Evolutionary conservation across 2,113 vertebrate species (phyloP).

Genomic region (Athene noctua): DNA sequence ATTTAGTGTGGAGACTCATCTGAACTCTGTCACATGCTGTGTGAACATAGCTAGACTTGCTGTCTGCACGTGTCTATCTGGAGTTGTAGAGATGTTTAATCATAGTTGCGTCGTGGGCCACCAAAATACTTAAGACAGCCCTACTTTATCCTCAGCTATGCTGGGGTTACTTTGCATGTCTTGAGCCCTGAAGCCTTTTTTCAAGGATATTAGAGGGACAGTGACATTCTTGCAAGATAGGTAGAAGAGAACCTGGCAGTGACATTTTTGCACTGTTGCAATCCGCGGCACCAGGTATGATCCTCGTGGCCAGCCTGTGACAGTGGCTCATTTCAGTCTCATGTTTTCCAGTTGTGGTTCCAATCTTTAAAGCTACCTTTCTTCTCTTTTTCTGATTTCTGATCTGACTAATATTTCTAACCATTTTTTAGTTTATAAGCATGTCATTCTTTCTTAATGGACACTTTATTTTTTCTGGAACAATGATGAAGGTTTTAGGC

Average conservation of each 20-base stretch:
- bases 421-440: neutral
- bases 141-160: neutral
- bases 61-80: neutral
- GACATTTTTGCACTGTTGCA: neutral
- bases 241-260: neutral
- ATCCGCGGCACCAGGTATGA: rapidly evolving
- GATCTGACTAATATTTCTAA: neutral
- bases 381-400: neutral
- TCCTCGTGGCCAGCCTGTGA: neutral
- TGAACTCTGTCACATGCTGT: neutral
- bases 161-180: neutral
- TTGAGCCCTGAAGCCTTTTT: neutral
- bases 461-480: neutral
- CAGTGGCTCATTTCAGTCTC: neutral
- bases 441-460: neutral
- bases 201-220: neutral
- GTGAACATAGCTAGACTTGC: neutral
- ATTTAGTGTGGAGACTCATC: neutral
- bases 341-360: neutral
- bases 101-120: neutral
- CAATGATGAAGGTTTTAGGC: neutral
- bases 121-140: neutral
- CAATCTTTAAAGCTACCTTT: neutral
- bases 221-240: neutral
- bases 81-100: neutral